phyloP scores from a whole-genome alignment of 2,888 invertebrate genomes.

The Oxystoma pomonae region DNA sequence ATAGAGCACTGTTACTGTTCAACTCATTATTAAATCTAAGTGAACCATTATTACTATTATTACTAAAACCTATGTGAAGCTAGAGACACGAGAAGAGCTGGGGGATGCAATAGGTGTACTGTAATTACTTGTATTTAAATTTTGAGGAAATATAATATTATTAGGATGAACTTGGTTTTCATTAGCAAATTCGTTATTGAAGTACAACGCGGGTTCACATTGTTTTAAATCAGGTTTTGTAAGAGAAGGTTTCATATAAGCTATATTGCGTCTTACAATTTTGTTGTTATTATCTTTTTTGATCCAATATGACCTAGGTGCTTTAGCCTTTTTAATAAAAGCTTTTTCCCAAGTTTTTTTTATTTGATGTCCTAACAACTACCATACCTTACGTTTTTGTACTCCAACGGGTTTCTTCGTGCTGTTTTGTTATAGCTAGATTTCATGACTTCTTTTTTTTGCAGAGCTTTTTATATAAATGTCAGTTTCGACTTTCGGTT shows the following conservation, averaged over 20 bases:
- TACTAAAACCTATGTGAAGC: not conserved
- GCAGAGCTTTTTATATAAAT: not conserved
- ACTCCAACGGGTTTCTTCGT: not conserved
- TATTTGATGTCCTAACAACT: conserved; percentile 20
- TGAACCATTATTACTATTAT: not conserved
- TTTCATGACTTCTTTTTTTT: not conserved
- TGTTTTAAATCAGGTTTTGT: not conserved
- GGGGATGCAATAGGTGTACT: no score
- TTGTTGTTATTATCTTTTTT: conserved; percentile 17
- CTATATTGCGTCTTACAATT: conserved; percentile 14
- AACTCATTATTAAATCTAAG: not conserved
- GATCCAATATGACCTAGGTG: conserved; percentile 24
- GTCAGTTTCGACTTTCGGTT: conserved; percentile 19
- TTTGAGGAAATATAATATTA: not conserved
- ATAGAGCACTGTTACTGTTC: not conserved
- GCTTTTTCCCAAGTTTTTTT: conserved; percentile 22
- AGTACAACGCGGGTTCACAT: not conserved
- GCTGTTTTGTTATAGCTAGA: no score
- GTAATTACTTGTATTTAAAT: no score
- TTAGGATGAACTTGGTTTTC: not conserved
- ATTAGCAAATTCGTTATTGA: not conserved
- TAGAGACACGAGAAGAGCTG: no score
- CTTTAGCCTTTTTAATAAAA: conserved; percentile 20
- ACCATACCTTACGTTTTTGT: conserved; percentile 20
- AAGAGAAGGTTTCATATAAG: no score